A percentile compares a stretch with the other conserved stretches of the same genome.
phyloP scores from a whole-genome alignment of 2,113 vertebrate species.

The Casuarius casuarius region DNA sequence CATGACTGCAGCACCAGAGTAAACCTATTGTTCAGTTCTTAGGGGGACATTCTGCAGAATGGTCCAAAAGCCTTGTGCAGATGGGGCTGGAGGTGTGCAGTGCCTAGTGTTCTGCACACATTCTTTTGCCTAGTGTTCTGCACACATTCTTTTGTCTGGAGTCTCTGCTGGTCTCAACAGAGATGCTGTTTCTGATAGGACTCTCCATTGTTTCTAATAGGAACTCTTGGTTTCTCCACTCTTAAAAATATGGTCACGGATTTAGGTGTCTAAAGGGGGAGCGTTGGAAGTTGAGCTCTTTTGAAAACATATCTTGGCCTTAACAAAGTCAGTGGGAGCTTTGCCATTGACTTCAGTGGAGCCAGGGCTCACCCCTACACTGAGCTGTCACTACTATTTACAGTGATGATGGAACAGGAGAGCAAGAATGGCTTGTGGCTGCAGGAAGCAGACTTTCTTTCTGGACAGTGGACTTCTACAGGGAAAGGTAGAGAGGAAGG shows the following conservation, averaged over 20 bases:
- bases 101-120: neutral
- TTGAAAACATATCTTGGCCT: neutral
- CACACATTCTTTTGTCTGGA: neutral
- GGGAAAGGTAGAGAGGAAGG: neutral
- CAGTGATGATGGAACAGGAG: neutral
- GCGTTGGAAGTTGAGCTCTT: neutral
- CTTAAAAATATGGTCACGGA: neutral
- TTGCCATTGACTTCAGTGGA: neutral
- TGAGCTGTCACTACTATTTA: neutral
- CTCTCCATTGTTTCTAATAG: neutral
- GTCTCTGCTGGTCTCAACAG: neutral
- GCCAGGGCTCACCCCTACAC: neutral
- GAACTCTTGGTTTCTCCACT: neutral
- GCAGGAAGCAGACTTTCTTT: neutral
- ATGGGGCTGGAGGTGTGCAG: neutral
- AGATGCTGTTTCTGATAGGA: neutral
- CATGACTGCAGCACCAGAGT: neutral
- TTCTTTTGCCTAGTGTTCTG: neutral
- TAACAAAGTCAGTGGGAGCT: neutral
- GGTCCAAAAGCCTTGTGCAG: neutral
- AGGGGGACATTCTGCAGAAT: neutral
- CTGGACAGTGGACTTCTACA: neutral
- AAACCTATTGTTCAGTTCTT: neutral
- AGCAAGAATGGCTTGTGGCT: accelerated
- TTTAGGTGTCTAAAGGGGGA: neutral